Percentiles rank a stretch among this genome's conserved stretches.
Evolutionary conservation across 2,113 vertebrate genomes (phyloP).

Genomic region (rat (Rattus norvegicus)): GRCr8 NC_086036.1:25376501-25377000

Average conservation of each 20-base stretch:
- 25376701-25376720: not conserved
- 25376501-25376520: conserved; percentile 26
- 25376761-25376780: not conserved
- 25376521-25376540: conserved; percentile 14
- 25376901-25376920: fast-evolving
- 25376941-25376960: not conserved
- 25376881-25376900: not conserved
- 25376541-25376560: not conserved
- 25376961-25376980: fast-evolving
- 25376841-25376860: not conserved
- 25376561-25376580: conserved; percentile 29
- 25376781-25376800: not conserved
- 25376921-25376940: too few relatives aligned
- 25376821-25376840: not conserved
- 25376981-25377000: not conserved
- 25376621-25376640: conserved; percentile 1
- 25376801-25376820: not conserved
- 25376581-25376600: not conserved
- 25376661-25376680: conserved; percentile 22
- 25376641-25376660: conserved; percentile 4
- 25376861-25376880: not conserved
- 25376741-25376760: not conserved
- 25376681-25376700: not conserved
- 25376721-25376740: not conserved
- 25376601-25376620: not conserved